phyloP scores from a whole-genome alignment of 30 jellyfish, hydroid and myxozoan species.

The Turritopsis rubra region DNA sequence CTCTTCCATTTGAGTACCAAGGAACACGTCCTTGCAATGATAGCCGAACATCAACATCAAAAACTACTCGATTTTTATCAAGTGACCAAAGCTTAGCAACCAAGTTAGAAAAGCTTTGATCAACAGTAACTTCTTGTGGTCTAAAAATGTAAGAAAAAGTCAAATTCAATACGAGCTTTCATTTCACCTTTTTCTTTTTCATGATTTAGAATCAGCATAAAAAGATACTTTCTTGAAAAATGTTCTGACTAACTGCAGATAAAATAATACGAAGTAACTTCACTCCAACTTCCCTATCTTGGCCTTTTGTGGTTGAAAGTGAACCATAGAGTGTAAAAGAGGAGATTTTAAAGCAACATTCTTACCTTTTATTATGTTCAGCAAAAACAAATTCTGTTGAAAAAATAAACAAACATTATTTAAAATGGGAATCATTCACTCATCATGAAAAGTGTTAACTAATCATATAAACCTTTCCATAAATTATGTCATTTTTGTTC shows the following conservation, averaged over 20 bases:
- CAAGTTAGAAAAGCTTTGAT: neutral
- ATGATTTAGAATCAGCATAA: too few species aligned
- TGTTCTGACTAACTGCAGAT: too few species aligned
- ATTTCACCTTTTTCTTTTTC: too few species aligned
- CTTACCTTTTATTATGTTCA: neutral
- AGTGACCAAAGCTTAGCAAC: slow-evolving; percentile 13
- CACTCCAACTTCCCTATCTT: too few species aligned
- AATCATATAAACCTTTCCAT: too few species aligned
- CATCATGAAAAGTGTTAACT: too few species aligned
- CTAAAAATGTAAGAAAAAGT: neutral
- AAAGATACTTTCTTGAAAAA: too few species aligned
- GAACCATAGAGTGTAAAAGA: too few species aligned
- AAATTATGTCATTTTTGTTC: too few species aligned
- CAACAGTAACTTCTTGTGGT: slow-evolving; percentile 2
- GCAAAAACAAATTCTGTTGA: neutral
- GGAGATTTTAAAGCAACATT: neutral
- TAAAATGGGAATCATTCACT: neutral
- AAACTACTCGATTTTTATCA: slow-evolving; percentile 26
- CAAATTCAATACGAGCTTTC: neutral
- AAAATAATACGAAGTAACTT: too few species aligned
- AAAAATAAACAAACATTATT: neutral
- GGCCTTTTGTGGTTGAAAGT: too few species aligned
- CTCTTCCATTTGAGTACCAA: slow-evolving; percentile 15
- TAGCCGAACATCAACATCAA: slow-evolving; percentile 22
- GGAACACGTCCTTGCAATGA: slow-evolving; percentile 23